Evolutionary conservation across 2,113 vertebrate species (phyloP), one percentile per base, ranked within the genome.

Genomic region (Xiphias gladius): DNA sequence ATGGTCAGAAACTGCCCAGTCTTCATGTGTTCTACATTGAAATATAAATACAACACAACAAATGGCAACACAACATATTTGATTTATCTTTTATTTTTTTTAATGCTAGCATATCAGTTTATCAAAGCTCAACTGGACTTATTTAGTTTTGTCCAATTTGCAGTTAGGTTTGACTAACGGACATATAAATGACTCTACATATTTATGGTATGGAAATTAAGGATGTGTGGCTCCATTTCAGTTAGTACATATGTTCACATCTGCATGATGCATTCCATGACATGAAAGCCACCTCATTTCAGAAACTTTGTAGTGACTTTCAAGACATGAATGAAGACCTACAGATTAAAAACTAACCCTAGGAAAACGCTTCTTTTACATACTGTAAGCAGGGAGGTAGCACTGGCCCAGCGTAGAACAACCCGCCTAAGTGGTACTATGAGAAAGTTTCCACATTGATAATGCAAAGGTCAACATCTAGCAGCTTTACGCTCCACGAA

Each of bases 391-490:
- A 10, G 39, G 10, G 3, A 54, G 16, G 59, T 24, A 22, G 2
- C 4, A 13, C 12, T 48, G 62, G 7, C 63, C 19, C 8, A 64
- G 58, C 16, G 20, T 3, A 54, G 24, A 72, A 24, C 24, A 68
- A 28, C 35, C 59, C 9, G 1, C 7, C 50, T 10, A 79, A 67
- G 64, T 68, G 50, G 9, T 58, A 30, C 19, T 54, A 59, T 63
- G 24, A 75, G 59, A 59, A 54, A 61, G 5, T 61, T 28, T 83
- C 20, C 10, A 12, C 19, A 26, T 28, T 73, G 73, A 84, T 75
- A 64, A 82, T 52, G 30, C 65, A 80, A 85, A 87, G 82, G 89
- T 83, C 80, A 88, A 39, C n/a, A 26, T 63, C 50, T 66, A 35
- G 67, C 17, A 1, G 43, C 59, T 85, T 75, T 58, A 65, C 62